Conservation (phyloP, 1,140 invertebrate genomes). For the Antheraea pernyi region DNA sequence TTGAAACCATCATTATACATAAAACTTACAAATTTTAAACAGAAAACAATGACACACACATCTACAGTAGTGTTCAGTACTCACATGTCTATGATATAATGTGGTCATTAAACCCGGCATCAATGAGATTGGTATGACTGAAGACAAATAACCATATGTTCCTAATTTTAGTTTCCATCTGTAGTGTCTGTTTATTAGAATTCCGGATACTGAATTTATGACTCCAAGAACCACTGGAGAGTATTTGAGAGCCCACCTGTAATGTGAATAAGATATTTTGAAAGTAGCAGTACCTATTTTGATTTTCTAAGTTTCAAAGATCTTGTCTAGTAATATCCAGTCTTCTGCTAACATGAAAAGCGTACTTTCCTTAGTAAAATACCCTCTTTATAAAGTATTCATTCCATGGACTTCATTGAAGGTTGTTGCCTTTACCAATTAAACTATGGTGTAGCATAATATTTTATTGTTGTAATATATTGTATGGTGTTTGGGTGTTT, state of each 20-base stretch:
- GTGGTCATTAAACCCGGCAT: conserved; percentile 59
- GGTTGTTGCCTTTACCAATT: too few relatives aligned
- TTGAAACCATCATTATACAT: too few relatives aligned
- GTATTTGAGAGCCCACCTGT: conserved; percentile 62
- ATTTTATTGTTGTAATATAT: too few relatives aligned
- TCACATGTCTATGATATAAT: conserved; percentile 66
- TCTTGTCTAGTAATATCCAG: neutral
- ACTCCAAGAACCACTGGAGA: conserved; percentile 46
- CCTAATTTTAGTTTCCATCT: conserved; percentile 56
- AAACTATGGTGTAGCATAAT: too few relatives aligned
- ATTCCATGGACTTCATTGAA: too few relatives aligned
- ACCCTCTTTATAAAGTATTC: too few relatives aligned
- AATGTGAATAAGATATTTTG: conserved; percentile 25
- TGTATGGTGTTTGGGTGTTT: too few relatives aligned
- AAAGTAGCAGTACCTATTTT: conserved; percentile 6
- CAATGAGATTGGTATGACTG: conserved; percentile 51
- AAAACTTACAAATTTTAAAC: too few relatives aligned
- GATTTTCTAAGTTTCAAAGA: neutral
- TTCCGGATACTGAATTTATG: conserved; percentile 48
- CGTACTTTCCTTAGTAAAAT: too few relatives aligned
- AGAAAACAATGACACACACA: too few relatives aligned
- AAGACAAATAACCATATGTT: conserved; percentile 53
- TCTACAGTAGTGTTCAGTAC: conserved; percentile 22
- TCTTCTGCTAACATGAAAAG: too few relatives aligned
- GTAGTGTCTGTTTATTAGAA: conserved; percentile 61